These are phyloP conservation scores for Geococcyx californianus DNA, from an alignment of 2,113 vertebrate genomes.

Conservation along the genomic window DNA sequence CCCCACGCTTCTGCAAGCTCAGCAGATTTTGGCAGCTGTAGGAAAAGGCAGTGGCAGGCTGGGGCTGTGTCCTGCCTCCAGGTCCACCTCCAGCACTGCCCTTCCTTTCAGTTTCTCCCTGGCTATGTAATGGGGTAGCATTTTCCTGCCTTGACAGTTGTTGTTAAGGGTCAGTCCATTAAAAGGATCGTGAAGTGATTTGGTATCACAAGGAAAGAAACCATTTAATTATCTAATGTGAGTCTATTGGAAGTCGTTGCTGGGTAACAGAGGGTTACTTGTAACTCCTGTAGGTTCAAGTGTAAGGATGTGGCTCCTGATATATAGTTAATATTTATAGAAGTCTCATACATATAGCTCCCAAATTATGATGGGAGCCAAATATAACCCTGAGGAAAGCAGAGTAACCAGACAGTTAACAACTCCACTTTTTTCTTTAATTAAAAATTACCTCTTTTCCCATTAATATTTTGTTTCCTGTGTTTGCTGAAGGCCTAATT, in stretches of 20 bases:
- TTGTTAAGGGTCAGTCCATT: not conserved
- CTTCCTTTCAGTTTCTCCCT: not conserved
- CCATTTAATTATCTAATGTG: not conserved
- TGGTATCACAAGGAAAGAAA: not conserved
- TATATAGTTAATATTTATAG: not conserved
- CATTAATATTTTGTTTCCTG: not conserved
- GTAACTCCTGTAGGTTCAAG: not conserved
- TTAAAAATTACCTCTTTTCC: not conserved
- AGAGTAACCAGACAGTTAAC: not conserved
- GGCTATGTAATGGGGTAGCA: rapidly evolving
- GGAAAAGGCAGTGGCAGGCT: not conserved
- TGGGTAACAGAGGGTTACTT: not conserved
- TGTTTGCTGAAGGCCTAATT: not conserved
- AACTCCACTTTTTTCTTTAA: not conserved
- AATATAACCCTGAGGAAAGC: not conserved
- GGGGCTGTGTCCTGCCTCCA: not conserved
- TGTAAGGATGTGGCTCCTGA: not conserved
- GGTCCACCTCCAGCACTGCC: not conserved
- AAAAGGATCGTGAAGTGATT: not conserved
- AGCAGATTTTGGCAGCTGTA: not conserved
- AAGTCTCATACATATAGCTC: not conserved
- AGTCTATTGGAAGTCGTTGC: not conserved
- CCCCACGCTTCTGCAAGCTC: rapidly evolving
- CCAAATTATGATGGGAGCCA: not conserved
- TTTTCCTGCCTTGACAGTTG: not conserved